Base-by-base conservation (phyloP, 2,888 invertebrate genomes). In the Tanypteryx hageni region DNA sequence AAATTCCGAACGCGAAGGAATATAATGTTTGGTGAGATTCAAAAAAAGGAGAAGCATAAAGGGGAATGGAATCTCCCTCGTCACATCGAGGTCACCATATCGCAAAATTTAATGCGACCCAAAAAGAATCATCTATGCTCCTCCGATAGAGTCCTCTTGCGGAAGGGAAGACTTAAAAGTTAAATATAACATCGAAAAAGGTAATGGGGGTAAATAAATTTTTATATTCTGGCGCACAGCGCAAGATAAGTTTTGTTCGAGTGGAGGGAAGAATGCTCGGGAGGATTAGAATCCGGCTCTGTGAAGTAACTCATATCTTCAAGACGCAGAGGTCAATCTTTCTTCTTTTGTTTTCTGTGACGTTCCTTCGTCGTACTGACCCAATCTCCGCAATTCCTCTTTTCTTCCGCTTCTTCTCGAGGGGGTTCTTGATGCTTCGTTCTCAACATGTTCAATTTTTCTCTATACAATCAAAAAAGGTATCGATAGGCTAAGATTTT, bases 191-290 rank as follows among this genome's bases (percentile, higher is more conserved):
- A 27, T 76, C 76, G 76, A 18, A 76, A 27, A 27, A 27, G 76
- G 76, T 13, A n/a, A 27, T 4, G 27, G 11, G 76, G 27, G 76
- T 76, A 76, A 76, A 76, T 76, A 76, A 76, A 76, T 76, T 76
- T 76, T 14, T n/a, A 76, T n/a, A 76, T 64, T 89, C 64, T 59
- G 64, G 44, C 83, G 44, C 83, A 83, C 44, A 83, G 57, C 31
- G 31, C n/a, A 64, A 89, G 64, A 89, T 64, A 89, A 89, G 89
- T 89, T 89, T 68, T 89, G 44, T 89, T 89, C 89, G 2, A 61
- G 64, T 44, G n/a, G 64, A 59, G 61, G 27, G 61, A 56, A 89
- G 89, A 89, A 89, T 64, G 44, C 18, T 89, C 22, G 44, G 18
- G n/a, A 68, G 56, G 13, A 31, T 44, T 44, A 11, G 89, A 59